Evolutionary conservation across 2,888 invertebrate species (phyloP).

Genomic region (Nebria brevicollis): DNA sequence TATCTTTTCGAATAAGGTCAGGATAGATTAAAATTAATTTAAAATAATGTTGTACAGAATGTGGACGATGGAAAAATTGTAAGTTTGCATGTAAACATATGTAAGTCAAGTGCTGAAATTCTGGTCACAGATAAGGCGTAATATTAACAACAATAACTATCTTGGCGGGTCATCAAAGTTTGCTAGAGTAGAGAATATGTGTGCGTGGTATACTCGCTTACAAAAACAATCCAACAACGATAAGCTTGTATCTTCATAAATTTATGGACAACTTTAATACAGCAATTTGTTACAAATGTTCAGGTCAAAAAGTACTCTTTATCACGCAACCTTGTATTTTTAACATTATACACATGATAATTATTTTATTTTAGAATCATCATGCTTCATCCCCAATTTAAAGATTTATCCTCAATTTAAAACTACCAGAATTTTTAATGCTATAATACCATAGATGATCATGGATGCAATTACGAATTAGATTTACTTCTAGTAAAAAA

Average conservation of each 20-base stretch:
- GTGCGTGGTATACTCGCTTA: constrained; percentile 26
- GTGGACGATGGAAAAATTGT: constrained; percentile 21
- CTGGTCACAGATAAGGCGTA: constrained; percentile 31
- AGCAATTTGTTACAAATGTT: constrained; percentile 37
- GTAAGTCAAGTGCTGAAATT: constrained; percentile 33
- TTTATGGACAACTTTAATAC: constrained; percentile 40
- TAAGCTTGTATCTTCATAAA: constrained; percentile 43
- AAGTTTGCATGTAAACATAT: constrained; percentile 34
- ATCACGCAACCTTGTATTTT: constrained; percentile 41
- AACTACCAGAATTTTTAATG: too few relatives aligned
- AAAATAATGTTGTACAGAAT: background rate
- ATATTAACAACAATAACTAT: constrained; percentile 41
- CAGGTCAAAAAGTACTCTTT: constrained; percentile 11
- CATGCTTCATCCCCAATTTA: too few relatives aligned
- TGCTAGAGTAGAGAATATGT: background rate
- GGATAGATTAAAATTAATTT: background rate
- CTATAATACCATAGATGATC: too few relatives aligned
- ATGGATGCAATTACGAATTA: too few relatives aligned
- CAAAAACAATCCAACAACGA: constrained; percentile 15
- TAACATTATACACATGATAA: constrained; percentile 9
- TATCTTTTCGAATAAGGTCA: background rate
- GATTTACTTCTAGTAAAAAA: too few relatives aligned
- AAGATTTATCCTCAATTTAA: too few relatives aligned
- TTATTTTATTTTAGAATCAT: background rate
- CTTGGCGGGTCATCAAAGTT: constrained; percentile 39